phyloP scores from a whole-genome alignment of 2,888 invertebrate species.

The Lepetodrilus schrolli region DNA sequence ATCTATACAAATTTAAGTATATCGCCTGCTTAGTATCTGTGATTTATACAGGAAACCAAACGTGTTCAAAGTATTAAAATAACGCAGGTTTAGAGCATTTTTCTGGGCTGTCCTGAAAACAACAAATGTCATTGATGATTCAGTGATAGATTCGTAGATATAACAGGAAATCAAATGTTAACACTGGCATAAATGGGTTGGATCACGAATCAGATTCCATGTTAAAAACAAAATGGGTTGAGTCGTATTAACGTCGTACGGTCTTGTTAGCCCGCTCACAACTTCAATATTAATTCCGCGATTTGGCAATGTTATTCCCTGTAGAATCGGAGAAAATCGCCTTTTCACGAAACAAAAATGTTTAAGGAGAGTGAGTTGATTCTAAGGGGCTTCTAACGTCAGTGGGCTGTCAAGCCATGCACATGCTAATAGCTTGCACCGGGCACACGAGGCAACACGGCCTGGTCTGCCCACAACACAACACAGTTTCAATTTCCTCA shows the following conservation, averaged over 20 bases:
- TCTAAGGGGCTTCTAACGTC: conserved; percentile 3
- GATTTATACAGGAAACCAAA: too few relatives aligned
- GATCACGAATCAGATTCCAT: background rate
- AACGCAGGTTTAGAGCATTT: too few relatives aligned
- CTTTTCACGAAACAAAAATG: conserved; percentile 20
- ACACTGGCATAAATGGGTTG: background rate
- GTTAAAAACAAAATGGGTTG: conserved; percentile 1
- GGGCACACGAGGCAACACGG: background rate
- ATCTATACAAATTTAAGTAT: too few relatives aligned
- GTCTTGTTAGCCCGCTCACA: background rate
- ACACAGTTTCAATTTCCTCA: conserved; percentile 15
- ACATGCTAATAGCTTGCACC: conserved; percentile 2
- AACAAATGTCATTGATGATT: too few relatives aligned
- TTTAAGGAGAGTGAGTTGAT: background rate
- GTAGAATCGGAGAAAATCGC: background rate
- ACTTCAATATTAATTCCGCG: conserved; percentile 15
- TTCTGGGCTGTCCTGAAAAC: too few relatives aligned
- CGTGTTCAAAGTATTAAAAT: too few relatives aligned
- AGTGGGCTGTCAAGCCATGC: background rate
- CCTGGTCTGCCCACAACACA: background rate
- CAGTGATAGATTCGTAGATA: background rate
- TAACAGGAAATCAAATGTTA: conserved; percentile 18
- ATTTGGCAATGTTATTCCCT: conserved; percentile 24
- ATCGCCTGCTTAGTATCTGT: too few relatives aligned
- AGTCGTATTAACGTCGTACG: background rate